Base-by-base conservation (phyloP, 1,140 invertebrate species). In the Latrodectus geometricus region DNA sequence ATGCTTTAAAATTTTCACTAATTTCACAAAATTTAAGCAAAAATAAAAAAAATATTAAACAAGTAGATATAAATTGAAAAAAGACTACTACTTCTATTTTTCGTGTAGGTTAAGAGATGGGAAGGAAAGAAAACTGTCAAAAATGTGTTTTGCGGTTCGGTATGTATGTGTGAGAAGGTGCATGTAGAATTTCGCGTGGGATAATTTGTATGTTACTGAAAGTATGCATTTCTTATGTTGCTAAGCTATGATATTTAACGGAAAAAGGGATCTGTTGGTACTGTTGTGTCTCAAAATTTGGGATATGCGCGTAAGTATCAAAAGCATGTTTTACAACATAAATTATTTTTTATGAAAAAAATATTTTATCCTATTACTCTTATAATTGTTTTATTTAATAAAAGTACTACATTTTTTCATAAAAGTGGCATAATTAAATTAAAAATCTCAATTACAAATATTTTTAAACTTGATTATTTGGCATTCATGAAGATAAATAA, bases 231-330 rank as follows among this genome's bases (percentile, higher is more conserved):
- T 70, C 50, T 81, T 70, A 81, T 81, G 68, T 52, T 70, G 8
- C 54, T 81, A 52, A 48, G 48, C 49, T 56, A 81, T 81, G 79
- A 69, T 81, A 54, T 23, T 15, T 11, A 9, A 56, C n/a, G 23
- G 49, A 70, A 52, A 48, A 68, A 49, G 20, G 48, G 4, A 23
- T n/a, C 12, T 56, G 68, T 72, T 81, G 50, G 12, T 70, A 52
- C 23, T 15, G 3, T 7, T 72, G 50, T 11, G 15, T 56, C 49
- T 72, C 17, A 56, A 54, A 81, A 81, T 9, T 72, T 70, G 14
- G 52, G 68, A 54, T 81, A 81, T 81, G 69, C 69, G 21, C 49
- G 79, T 81, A 81, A 70, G 79, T 81, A 81, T 70, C 15, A 61
- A 61, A 61, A 61, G 54, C 54, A 61, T 61, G 54, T 61, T 61